phyloP scores from a whole-genome alignment of 2,797 vertebrate genomes.

The Loriculus beryllinus region DNA sequence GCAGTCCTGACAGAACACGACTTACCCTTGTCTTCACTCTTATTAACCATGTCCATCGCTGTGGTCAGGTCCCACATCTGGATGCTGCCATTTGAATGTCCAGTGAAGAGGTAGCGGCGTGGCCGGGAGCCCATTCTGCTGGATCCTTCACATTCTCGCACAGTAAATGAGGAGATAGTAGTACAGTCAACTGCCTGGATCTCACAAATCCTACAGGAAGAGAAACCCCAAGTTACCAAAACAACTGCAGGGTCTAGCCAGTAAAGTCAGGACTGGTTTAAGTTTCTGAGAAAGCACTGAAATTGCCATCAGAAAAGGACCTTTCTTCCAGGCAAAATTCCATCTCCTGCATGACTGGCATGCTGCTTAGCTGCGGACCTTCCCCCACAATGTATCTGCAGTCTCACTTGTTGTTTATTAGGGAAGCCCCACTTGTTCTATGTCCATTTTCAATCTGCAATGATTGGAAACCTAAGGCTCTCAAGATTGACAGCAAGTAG shows the following conservation, averaged over 20 bases:
- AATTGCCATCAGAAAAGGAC: neutral
- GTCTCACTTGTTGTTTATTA: neutral
- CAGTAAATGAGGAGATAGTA: slow-evolving; percentile 92
- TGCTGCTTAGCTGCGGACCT: neutral
- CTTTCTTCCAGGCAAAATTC: neutral
- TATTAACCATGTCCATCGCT: slow-evolving; percentile 94
- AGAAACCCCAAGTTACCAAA: neutral
- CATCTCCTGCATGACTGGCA: neutral
- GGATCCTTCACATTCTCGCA: slow-evolving; percentile 94
- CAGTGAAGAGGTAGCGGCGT: slow-evolving; percentile 93
- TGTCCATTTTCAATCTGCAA: neutral
- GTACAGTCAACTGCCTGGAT: slow-evolving; percentile 95
- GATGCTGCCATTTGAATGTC: slow-evolving; percentile 95
- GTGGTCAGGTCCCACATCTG: slow-evolving; percentile 99
- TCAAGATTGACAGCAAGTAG: neutral
- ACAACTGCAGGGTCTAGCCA: neutral
- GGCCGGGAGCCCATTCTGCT: slow-evolving; percentile 96
- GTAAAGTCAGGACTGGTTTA: neutral
- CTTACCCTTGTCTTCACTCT: slow-evolving; percentile 86
- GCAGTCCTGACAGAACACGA: neutral
- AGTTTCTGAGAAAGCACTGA: neutral
- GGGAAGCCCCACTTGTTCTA: neutral
- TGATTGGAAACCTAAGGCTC: neutral
- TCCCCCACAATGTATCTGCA: neutral
- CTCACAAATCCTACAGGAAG: slow-evolving; percentile 88